Percentiles rank a stretch among this genome's conserved stretches.
These are phyloP conservation scores for Ctenopoma multispine DNA, from an alignment of 2,797 vertebrate genomes.

Conservation along the genomic window DNA sequence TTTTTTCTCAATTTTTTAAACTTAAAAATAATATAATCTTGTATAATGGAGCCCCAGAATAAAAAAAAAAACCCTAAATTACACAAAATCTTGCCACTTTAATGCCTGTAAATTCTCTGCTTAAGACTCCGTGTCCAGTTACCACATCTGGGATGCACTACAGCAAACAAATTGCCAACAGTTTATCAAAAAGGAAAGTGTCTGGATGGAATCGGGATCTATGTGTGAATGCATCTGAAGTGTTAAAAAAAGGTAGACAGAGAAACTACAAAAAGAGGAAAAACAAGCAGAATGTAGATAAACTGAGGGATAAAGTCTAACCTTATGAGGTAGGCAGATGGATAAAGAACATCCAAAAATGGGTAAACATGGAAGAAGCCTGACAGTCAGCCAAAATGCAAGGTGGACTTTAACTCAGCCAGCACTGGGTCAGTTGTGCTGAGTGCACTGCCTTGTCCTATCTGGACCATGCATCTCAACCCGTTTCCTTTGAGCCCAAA, in stretches of 20 bases:
- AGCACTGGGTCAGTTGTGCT: constrained; percentile 37
- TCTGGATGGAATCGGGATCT: background rate
- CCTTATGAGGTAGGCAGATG: constrained; percentile 3
- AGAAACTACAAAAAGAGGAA: background rate
- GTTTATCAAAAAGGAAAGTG: too few species aligned
- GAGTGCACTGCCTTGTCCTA: constrained; percentile 40
- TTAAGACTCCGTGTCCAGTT: constrained; percentile 18
- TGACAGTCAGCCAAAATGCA: constrained; percentile 30
- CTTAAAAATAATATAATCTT: too few species aligned
- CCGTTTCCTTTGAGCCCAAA: constrained; percentile 26
- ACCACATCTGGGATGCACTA: background rate
- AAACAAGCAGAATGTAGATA: constrained; percentile 1
- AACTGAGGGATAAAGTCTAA: constrained; percentile 1
- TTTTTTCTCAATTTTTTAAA: too few species aligned
- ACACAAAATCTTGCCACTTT: too few species aligned
- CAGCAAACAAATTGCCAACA: too few species aligned
- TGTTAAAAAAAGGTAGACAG: background rate
- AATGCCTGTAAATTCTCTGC: constrained; percentile 32
- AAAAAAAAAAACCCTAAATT: too few species aligned
- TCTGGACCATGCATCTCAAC: constrained; percentile 37
- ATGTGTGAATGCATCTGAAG: background rate
- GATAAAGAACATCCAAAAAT: constrained; percentile 18
- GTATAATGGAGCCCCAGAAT: too few species aligned
- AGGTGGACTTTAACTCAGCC: constrained; percentile 37
- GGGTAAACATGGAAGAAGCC: constrained; percentile 12